Evolutionary conservation across 2,888 invertebrate species (phyloP).

Genomic region (Tetranychus piercei): DNA sequence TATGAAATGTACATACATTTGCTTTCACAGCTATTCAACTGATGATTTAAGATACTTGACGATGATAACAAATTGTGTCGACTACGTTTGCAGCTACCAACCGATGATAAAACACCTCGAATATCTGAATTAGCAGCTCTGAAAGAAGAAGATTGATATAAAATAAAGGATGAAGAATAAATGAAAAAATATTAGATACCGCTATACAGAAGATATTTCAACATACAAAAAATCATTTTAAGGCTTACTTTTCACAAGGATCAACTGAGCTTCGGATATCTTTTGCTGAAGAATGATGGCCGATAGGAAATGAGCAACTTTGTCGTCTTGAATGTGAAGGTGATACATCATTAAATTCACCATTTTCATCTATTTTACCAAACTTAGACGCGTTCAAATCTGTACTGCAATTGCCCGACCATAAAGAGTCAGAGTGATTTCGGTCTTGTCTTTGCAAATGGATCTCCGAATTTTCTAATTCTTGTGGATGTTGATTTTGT

Average conservation of each 20-base stretch:
- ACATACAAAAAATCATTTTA: neutral
- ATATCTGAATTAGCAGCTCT: neutral
- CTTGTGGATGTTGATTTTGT: neutral
- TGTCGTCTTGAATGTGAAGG: conserved; percentile 1
- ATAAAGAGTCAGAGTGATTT: neutral
- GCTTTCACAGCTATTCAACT: conserved; percentile 1
- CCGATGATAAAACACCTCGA: neutral
- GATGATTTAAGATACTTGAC: neutral
- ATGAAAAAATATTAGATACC: neutral
- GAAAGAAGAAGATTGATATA: too few species aligned
- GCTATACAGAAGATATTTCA: neutral
- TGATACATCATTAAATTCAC: neutral
- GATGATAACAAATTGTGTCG: neutral
- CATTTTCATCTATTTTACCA: neutral
- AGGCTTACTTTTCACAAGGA: neutral
- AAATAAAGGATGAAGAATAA: neutral
- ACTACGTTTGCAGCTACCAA: neutral
- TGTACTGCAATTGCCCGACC: neutral
- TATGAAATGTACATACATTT: neutral
- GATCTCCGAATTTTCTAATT: too few species aligned
- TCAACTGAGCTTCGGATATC: neutral
- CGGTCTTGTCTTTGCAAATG: neutral
- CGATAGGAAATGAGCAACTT: conserved; percentile 4
- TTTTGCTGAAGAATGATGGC: conserved; percentile 1
- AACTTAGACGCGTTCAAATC: neutral